Percentiles rank a stretch among this genome's conserved stretches.
Conservation (phyloP, 2,113 vertebrate species). For the Sylvietta virens region DNA sequence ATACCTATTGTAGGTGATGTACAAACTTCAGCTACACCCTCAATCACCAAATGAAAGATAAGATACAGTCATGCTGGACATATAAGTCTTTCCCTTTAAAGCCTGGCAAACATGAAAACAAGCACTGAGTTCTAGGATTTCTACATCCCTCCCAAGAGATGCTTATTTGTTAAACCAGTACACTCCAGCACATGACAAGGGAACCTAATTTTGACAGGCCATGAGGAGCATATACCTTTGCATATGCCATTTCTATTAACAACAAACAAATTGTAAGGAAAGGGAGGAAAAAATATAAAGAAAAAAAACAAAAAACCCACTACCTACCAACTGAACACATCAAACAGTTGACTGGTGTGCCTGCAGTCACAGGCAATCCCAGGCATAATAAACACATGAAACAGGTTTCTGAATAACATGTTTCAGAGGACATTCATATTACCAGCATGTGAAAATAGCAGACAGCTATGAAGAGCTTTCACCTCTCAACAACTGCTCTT, state of each 20-base stretch:
- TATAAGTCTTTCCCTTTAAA: background rate
- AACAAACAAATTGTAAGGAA: background rate
- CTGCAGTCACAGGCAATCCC: background rate
- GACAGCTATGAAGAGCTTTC: background rate
- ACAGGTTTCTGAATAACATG: background rate
- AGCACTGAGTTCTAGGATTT: background rate
- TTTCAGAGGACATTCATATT: background rate
- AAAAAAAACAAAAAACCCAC: background rate
- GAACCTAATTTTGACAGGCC: background rate
- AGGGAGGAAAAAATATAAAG: background rate
- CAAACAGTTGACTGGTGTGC: background rate
- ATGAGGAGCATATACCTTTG: background rate
- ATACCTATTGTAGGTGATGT: background rate
- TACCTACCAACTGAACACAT: background rate
- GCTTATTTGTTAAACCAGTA: background rate
- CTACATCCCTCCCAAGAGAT: background rate
- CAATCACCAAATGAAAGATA: background rate
- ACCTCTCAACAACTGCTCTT: background rate
- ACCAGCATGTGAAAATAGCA: background rate
- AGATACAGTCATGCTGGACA: background rate
- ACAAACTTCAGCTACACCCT: background rate
- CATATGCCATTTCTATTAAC: background rate
- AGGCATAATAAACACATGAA: background rate
- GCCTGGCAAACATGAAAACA: background rate
- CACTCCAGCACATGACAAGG: background rate